Evolutionary conservation across 2,888 invertebrate genomes (phyloP), one percentile per base, ranked within the genome.

Genomic region (Acronicta leporina): DNA sequence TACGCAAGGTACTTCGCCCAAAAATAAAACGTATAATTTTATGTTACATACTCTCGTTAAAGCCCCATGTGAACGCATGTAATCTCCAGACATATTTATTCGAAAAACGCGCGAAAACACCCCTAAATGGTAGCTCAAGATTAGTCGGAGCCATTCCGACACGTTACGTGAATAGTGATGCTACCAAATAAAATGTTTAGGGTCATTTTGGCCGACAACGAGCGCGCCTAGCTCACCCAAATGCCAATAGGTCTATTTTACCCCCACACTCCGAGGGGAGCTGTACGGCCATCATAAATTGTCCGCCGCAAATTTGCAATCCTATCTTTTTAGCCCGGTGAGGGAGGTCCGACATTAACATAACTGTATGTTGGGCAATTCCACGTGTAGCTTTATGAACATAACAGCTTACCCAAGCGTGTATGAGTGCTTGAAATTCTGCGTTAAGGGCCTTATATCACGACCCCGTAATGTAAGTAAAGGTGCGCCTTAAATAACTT

Each of bases 271-370:
- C 87, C 86, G 82, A 86, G 88, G 91, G 90, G 88, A 87, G 86
- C 84, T 86, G 85, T 88, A 91, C 84, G 86, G 88, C 83, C 84
- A 88, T 91, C 94, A 91, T 95, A 94, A 94, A 94, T 93, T 94
- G 91, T 90, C 90, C 87, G 90, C 91, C 90, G 89, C 92, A 92
- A 94, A 95, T 94, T 94, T 94, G 94, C 93, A 94, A 94, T 94
- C 92, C 90, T 92, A 92, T 94, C 92, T 93, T 89, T 87, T 88
- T 81, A 85, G 87, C 86, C 88, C 88, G 86, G 88, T 88, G 87
- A 90, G 91, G 92, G 91, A 87, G 89, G 85, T 79, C 80, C 76
- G 59, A 83, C 89, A 92, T 94, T 93, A 93, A 92, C 93, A 94
- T 94, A 93, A 93, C 91, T 89, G 89, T 90, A 89, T 87, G 88